Conservation (phyloP, 2,113 vertebrate genomes). For the Sinocyclocheilus maitianheensis region DNA sequence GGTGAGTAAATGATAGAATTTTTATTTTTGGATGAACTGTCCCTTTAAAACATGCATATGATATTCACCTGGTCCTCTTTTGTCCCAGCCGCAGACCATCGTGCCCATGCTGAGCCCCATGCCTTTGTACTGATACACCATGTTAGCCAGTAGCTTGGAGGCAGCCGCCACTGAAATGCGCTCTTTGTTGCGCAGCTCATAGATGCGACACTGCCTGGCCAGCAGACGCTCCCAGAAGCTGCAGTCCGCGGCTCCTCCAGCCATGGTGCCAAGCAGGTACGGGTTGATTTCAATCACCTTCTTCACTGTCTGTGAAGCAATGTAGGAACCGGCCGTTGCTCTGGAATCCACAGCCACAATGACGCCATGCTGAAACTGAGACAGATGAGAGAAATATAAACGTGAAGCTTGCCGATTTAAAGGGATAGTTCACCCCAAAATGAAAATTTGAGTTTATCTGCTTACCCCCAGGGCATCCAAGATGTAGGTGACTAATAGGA, state of each 20-base stretch:
- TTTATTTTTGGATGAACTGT: background rate
- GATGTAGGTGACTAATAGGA: too few relatives aligned
- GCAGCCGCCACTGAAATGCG: constrained; percentile 90
- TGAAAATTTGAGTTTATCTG: too few relatives aligned
- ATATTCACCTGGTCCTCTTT: constrained; percentile 86
- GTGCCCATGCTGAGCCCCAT: constrained; percentile 95
- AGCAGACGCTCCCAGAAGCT: constrained; percentile 91
- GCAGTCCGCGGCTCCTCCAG: constrained; percentile 89
- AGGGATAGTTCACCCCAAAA: too few relatives aligned
- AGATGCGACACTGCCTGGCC: constrained; percentile 90
- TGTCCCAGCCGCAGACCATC: constrained; percentile 96
- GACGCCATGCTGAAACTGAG: constrained; percentile 86
- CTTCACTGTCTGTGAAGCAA: constrained; percentile 90
- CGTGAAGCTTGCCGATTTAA: background rate
- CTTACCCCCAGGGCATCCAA: too few relatives aligned
- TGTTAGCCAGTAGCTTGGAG: constrained; percentile 93
- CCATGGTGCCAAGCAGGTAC: constrained; percentile 90
- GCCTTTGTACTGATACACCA: constrained; percentile 95
- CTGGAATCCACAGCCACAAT: constrained; percentile 90
- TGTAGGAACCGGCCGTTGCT: constrained; percentile 88
- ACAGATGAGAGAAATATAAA: constrained; percentile 23
- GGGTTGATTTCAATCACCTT: constrained; percentile 94
- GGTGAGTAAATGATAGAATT: background rate
- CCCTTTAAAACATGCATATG: background rate
- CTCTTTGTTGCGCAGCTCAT: constrained; percentile 92